phyloP scores from a whole-genome alignment of 2,113 vertebrate species.

The Varanus komodoensis region DNA sequence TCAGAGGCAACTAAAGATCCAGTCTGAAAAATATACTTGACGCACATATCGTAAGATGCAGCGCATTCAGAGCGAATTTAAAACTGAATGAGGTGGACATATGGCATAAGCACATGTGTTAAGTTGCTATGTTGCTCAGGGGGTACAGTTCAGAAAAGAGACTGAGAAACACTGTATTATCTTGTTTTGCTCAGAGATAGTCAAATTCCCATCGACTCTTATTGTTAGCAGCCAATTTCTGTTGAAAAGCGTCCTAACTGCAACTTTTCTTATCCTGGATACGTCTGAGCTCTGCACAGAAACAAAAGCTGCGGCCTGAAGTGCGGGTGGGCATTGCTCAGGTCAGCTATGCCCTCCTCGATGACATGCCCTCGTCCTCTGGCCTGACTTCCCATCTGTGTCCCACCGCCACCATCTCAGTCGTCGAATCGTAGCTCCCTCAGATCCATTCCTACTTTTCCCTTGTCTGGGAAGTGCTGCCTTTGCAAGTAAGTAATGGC shows the following conservation, averaged over 20 bases:
- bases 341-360: too few relatives aligned
- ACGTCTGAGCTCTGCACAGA: neutral
- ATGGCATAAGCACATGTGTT: neutral
- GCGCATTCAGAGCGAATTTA: neutral
- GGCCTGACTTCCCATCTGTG: too few relatives aligned
- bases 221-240: neutral
- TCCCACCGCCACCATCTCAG: too few relatives aligned
- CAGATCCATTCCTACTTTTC: too few relatives aligned
- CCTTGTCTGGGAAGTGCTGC: too few relatives aligned
- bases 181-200: neutral
- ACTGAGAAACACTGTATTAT: neutral
- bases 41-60: neutral
- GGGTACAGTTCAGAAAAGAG: neutral
- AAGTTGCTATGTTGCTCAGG: neutral
- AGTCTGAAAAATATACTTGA: neutral
- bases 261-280: neutral
- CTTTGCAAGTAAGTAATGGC: too few relatives aligned
- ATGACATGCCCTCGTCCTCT: too few relatives aligned
- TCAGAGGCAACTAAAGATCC: neutral
- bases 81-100: neutral
- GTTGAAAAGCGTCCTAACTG: neutral
- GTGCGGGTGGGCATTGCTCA: too few relatives aligned
- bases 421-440: too few relatives aligned
- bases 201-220: neutral
- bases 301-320: too few relatives aligned